Conservation (phyloP, 2,113 vertebrate species). For the Caranx melampygus region DNA sequence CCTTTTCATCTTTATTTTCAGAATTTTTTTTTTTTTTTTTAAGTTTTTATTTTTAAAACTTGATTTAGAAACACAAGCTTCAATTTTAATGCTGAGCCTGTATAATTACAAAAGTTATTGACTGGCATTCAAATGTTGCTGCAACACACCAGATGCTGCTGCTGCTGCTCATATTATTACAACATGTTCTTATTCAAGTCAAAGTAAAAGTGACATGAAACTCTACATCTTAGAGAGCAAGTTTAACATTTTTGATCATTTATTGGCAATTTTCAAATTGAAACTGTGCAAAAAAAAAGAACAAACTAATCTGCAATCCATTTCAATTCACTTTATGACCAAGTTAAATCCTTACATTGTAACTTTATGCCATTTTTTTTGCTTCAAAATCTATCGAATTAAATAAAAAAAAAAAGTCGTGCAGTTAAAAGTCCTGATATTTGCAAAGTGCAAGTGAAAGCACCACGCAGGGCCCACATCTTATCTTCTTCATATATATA, state of each 20-base stretch:
- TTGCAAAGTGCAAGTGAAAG: background rate
- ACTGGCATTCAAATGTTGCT: background rate
- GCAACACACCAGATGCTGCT: background rate
- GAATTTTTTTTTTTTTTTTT: background rate
- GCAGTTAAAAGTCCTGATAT: background rate
- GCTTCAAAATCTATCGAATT: background rate
- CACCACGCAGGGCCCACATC: conserved; percentile 22
- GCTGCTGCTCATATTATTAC: background rate
- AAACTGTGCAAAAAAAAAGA: background rate
- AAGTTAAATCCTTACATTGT: background rate
- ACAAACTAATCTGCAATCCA: too few species aligned
- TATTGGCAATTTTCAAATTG: background rate
- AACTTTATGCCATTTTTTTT: background rate
- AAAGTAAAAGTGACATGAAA: background rate
- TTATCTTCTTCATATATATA: background rate
- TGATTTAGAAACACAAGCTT: background rate
- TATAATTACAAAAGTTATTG: background rate
- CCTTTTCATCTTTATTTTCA: background rate
- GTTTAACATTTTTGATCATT: background rate
- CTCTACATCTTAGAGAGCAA: background rate
- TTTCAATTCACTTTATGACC: background rate
- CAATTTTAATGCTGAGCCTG: background rate
- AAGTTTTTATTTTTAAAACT: background rate
- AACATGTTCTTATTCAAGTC: too few species aligned
- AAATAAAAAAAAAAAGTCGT: background rate